Evolutionary conservation across 2,888 invertebrate species (phyloP).

Genomic region (Lysandra bellargus): DNA sequence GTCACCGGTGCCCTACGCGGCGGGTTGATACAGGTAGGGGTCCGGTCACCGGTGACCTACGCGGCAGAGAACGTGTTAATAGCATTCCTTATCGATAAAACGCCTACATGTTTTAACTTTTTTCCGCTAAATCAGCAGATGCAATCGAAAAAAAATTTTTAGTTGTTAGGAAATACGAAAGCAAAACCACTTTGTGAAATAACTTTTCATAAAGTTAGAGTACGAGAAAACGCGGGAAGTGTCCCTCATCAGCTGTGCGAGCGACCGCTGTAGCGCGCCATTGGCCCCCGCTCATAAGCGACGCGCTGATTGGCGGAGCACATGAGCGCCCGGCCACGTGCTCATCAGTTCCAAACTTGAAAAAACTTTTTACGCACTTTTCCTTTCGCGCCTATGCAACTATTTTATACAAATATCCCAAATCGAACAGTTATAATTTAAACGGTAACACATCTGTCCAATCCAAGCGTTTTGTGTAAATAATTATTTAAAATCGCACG

Average conservation of each 20-base stretch:
- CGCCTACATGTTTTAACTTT: background rate
- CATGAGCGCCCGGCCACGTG: slow-evolving; percentile 77
- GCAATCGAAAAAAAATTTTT: background rate
- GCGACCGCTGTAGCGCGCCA: slow-evolving; percentile 67
- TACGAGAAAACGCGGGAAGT: slow-evolving; percentile 38
- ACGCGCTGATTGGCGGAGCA: slow-evolving; percentile 56
- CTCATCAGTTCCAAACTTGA: slow-evolving; percentile 70
- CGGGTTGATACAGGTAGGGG: too few species aligned
- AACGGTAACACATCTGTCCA: background rate
- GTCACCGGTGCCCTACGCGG: too few species aligned
- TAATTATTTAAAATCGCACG: background rate
- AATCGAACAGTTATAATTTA: background rate
- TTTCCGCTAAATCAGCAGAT: background rate
- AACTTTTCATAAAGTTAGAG: background rate
- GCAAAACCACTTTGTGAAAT: background rate
- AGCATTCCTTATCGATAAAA: background rate
- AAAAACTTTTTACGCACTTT: slow-evolving; percentile 61
- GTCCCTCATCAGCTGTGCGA: slow-evolving; percentile 74
- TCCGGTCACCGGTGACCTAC: too few species aligned
- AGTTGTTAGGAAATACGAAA: background rate
- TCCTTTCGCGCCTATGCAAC: background rate
- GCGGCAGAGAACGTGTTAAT: too few species aligned
- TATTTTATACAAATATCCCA: background rate
- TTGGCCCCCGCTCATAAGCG: slow-evolving; percentile 73
- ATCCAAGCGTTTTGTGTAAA: background rate